A percentile compares a stretch with the other conserved stretches of the same genome.
Evolutionary conservation across 2,888 invertebrate species (phyloP).

Genomic region (Colostygia pectinataria): DNA sequence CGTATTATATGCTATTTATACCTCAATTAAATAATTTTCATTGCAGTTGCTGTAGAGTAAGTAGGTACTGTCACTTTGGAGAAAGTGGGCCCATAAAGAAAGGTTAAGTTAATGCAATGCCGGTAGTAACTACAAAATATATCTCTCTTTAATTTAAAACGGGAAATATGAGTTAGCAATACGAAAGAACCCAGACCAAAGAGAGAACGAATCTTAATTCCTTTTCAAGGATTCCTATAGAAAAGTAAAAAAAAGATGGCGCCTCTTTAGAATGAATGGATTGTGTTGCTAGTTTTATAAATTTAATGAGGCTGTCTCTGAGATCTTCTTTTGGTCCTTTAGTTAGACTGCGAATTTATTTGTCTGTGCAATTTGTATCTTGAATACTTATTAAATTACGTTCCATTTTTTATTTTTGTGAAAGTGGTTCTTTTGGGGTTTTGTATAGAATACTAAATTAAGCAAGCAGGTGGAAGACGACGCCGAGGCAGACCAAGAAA

Average conservation of each 20-base stretch:
- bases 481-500: too few species aligned
- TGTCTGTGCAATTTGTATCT: constrained; percentile 20
- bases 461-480: too few species aligned
- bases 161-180: not conserved
- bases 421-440: not conserved
- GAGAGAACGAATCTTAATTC: constrained; percentile 2
- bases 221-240: constrained; percentile 6
- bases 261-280: constrained; percentile 24
- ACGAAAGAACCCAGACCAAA: not conserved
- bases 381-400: constrained; percentile 16
- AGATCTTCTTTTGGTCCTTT: constrained; percentile 13
- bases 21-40: not conserved
- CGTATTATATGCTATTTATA: not conserved
- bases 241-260: constrained; percentile 17
- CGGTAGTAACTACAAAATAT: too few species aligned
- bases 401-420: constrained; percentile 3
- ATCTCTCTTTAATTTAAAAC: too few species aligned
- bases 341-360: constrained; percentile 7
- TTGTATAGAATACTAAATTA: not conserved
- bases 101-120: too few species aligned
- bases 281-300: constrained; percentile 29
- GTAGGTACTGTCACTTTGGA: not conserved
- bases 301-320: constrained; percentile 29
- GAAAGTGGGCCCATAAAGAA: not conserved
- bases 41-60: not conserved